These are phyloP conservation scores for Alligator sinensis DNA, from an alignment of 2,113 vertebrate genomes.

Conservation along the genomic window DNA sequence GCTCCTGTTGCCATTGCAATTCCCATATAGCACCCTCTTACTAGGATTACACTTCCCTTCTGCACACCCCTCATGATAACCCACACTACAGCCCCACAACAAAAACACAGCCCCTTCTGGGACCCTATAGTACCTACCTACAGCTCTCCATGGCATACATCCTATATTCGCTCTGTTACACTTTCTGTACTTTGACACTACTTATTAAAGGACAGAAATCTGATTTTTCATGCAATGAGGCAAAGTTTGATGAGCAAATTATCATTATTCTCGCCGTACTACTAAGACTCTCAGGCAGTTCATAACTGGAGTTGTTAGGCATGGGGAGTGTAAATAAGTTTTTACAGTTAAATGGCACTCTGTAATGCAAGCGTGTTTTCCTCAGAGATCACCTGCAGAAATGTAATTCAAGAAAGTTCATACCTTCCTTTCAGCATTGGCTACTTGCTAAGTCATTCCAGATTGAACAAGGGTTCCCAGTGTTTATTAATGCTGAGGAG, in stretches of 20 bases:
- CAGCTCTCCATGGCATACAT: too few species aligned
- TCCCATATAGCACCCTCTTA: not conserved
- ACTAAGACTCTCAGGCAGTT: not conserved
- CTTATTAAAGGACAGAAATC: not conserved
- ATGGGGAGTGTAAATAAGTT: not conserved
- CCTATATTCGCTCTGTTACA: not conserved
- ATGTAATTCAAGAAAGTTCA: not conserved
- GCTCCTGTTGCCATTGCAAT: not conserved
- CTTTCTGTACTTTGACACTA: not conserved
- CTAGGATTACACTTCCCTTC: not conserved
- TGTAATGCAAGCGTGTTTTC: not conserved
- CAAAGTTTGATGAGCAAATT: not conserved
- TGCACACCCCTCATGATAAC: not conserved
- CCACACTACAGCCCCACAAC: too few species aligned
- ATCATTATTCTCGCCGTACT: not conserved
- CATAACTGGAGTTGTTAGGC: not conserved
- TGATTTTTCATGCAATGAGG: not conserved
- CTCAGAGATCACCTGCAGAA: not conserved
- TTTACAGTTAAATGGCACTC: not conserved
- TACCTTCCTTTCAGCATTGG: not conserved
- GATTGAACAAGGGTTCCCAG: not conserved
- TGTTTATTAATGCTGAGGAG: not conserved
- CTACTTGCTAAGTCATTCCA: not conserved
- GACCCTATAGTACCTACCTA: too few species aligned
- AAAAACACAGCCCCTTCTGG: too few species aligned